phyloP scores from a whole-genome alignment of 35 echinoderm and acorn worm genomes.

The Patiria miniata region DNA sequence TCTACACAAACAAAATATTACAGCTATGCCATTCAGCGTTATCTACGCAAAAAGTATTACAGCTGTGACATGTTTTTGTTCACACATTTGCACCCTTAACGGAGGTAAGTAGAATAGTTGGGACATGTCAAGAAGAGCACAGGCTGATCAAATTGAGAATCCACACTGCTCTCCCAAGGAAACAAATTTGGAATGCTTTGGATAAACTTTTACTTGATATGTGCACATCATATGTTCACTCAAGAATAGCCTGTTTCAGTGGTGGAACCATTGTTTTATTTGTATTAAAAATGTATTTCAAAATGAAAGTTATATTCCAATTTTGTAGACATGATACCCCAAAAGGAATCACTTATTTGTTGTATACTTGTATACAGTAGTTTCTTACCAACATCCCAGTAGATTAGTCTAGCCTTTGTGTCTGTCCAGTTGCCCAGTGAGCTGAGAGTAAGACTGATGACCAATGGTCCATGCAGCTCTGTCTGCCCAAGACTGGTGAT shows the following conservation, averaged over 20 bases:
- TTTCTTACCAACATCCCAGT: conserved; percentile 40
- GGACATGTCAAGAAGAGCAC: not conserved
- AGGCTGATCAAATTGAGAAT: not conserved
- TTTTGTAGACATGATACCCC: not conserved
- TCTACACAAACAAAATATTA: no score
- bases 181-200: not conserved
- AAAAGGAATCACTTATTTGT: not conserved
- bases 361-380: no score
- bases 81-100: not conserved
- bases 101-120: not conserved
- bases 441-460: conserved; percentile 21
- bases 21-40: no score
- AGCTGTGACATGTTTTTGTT: not conserved
- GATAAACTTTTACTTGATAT: no score
- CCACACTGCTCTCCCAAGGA: not conserved
- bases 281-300: not conserved
- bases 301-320: not conserved
- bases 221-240: no score
- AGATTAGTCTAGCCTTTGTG: conserved; percentile 14
- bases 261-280: no score
- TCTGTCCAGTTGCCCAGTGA: conserved; percentile 20
- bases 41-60: not conserved
- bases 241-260: no score
- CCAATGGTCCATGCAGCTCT: conserved; percentile 28
- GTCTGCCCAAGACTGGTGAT: conserved; percentile 22